Evolutionary conservation across 2,797 vertebrate genomes (phyloP), one percentile per base, ranked within the genome.

Genomic region (Chloroceryle amazona): DNA sequence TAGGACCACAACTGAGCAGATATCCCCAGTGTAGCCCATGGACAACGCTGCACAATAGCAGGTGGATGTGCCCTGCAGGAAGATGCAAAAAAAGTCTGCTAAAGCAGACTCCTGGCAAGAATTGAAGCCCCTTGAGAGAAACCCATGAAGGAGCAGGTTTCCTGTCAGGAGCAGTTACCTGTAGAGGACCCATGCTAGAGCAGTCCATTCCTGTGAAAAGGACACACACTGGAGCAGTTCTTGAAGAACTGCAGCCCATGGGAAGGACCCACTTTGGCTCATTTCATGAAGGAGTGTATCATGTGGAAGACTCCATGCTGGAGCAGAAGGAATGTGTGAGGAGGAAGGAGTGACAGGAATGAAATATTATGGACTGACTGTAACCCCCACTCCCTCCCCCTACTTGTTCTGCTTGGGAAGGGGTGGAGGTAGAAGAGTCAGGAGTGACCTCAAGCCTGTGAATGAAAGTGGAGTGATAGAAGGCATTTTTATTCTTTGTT

Each of bases 141-240:
- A 60, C 23, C 10, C 57, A 37, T 15, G 15, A 22, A 35, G 57
- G 13, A 60, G 33, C 57, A 60, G 22, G 13, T 60, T 60, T 37
- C 35, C 57, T 60, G 10, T 8, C 15, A 54, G 23, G 12, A 70
- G 15, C 10, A n/a, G 29, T 44, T 28, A n/a, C 37, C 15, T 1
- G 0, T 20, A 15, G 19, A 6, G 6, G 19, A 54, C 19, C 9
- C 6, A 41, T 0, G 1, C 25, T 49, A 42, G 20, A 63, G 31
- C 42, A 22, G 17, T 13, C 42, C 2, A 7, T 29, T 20, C 19
- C 20, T 61, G 58, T 61, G 58, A 28, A 61, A 39, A 63, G 7
- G 25, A 35, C 11, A 8, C 14, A 72, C 0, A 1, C 26, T 49
- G 42, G 26, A 65, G 42, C 35, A 19, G 39, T 21, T 63, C 28